Evolutionary conservation across 2,888 invertebrate species (phyloP).

Genomic region (Apoda limacodes): DNA sequence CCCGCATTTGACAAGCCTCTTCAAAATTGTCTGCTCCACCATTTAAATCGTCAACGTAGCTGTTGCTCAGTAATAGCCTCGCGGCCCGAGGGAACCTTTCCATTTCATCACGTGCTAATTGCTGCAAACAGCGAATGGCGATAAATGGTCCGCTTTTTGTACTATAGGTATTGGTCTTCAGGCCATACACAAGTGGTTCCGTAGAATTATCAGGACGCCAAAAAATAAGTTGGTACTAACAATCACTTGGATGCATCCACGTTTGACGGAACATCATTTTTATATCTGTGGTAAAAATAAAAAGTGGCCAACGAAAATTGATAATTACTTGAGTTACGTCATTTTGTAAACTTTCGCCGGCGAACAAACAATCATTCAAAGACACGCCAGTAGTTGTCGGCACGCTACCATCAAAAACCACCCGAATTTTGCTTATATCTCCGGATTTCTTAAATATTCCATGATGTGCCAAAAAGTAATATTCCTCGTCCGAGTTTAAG

Average conservation of each 20-base stretch:
- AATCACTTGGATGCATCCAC: constrained; percentile 6
- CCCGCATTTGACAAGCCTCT: too few relatives aligned
- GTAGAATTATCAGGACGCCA: constrained; percentile 5
- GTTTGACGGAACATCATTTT: constrained; percentile 10
- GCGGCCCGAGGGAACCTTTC: neutral
- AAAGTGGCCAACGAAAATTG: constrained; percentile 5
- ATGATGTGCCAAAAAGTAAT: too few relatives aligned
- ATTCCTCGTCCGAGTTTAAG: too few relatives aligned
- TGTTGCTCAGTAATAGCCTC: neutral
- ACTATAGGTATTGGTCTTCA: too few relatives aligned
- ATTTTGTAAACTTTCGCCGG: constrained; percentile 7
- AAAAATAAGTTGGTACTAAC: constrained; percentile 8
- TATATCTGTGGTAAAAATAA: constrained; percentile 12
- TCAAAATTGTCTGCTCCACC: constrained; percentile 3
- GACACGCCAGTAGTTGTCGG: constrained; percentile 2
- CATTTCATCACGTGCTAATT: too few relatives aligned
- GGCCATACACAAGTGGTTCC: constrained; percentile 1
- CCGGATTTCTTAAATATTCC: constrained; percentile 1
- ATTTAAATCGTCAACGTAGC: constrained; percentile 1
- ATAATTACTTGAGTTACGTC: constrained; percentile 9
- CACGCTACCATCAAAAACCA: too few relatives aligned
- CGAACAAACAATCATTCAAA: constrained; percentile 9
- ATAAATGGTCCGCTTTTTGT: too few relatives aligned
- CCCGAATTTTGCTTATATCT: constrained; percentile 3
- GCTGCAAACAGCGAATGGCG: too few relatives aligned